Evolutionary conservation across 2,797 vertebrate genomes (phyloP).

Genomic region (Phyllotis vaccarum): DNA sequence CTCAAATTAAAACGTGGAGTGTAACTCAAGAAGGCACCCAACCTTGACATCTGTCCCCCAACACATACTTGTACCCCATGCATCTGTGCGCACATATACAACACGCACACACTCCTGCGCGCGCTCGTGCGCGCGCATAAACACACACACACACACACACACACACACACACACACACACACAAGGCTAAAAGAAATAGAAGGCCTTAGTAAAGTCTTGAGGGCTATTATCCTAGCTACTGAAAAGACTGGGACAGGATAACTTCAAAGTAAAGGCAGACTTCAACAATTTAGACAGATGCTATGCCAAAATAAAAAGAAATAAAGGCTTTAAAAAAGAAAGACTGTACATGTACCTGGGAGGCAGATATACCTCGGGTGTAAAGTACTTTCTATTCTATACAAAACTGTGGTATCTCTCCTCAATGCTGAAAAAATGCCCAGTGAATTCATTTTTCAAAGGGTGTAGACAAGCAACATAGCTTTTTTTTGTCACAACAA

Average conservation of each 20-base stretch:
- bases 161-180: not conserved
- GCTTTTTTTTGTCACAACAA: not conserved
- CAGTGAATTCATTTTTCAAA: not conserved
- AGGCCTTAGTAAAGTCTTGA: not conserved
- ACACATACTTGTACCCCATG: not conserved
- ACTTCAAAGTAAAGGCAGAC: not conserved
- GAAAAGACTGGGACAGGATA: not conserved
- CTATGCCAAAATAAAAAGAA: not conserved
- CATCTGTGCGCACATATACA: not conserved
- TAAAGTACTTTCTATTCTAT: not conserved
- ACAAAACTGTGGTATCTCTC: not conserved
- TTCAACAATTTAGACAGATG: not conserved
- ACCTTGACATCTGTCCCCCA: not conserved
- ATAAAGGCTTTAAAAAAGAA: not conserved
- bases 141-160: not conserved
- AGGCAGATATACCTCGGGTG: not conserved
- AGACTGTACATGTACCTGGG: not conserved
- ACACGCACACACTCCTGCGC: too few species aligned
- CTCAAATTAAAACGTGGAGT: not conserved
- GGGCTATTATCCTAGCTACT: not conserved
- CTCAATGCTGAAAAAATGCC: not conserved
- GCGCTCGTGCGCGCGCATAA: too few species aligned
- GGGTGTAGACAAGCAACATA: not conserved
- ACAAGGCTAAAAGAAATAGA: not conserved
- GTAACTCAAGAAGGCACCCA: not conserved